Evolutionary conservation across 2,113 vertebrate genomes (phyloP).

Genomic region (Bagarius yarrelli): DNA sequence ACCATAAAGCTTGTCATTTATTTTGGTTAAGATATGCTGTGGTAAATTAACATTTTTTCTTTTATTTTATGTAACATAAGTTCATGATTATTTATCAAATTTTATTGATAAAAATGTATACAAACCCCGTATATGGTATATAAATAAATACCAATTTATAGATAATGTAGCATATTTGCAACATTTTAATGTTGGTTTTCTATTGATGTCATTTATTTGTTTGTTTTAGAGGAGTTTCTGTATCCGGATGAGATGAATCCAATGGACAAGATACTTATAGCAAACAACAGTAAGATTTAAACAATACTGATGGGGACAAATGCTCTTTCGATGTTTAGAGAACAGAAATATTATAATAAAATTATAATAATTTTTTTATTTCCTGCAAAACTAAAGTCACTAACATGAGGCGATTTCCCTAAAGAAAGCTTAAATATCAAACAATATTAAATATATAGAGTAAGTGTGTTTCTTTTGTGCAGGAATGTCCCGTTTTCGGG

Average conservation of each 20-base stretch:
- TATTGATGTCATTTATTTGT: background rate
- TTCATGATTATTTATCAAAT: too few species aligned
- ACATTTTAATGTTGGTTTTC: background rate
- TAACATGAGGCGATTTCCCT: background rate
- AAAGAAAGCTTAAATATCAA: background rate
- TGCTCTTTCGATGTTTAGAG: background rate
- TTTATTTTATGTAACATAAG: too few species aligned
- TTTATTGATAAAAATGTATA: too few species aligned
- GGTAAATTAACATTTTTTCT: too few species aligned
- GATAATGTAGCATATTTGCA: background rate
- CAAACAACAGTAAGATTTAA: conserved; percentile 65
- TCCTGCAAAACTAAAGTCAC: background rate
- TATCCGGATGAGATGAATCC: conserved; percentile 62
- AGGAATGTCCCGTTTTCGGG: conserved; percentile 56
- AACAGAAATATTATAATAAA: background rate
- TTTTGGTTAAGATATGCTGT: too few species aligned
- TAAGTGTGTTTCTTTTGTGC: background rate
- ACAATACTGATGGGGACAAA: background rate
- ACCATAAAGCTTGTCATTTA: too few species aligned
- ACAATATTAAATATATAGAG: background rate
- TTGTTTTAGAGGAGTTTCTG: conserved; percentile 31
- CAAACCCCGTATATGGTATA: background rate
- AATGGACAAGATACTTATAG: conserved; percentile 72
- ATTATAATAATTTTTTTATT: background rate
- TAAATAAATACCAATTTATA: background rate